Evolutionary conservation across 2,113 vertebrate genomes (phyloP).

Genomic region (Bagarius yarrelli): DNA sequence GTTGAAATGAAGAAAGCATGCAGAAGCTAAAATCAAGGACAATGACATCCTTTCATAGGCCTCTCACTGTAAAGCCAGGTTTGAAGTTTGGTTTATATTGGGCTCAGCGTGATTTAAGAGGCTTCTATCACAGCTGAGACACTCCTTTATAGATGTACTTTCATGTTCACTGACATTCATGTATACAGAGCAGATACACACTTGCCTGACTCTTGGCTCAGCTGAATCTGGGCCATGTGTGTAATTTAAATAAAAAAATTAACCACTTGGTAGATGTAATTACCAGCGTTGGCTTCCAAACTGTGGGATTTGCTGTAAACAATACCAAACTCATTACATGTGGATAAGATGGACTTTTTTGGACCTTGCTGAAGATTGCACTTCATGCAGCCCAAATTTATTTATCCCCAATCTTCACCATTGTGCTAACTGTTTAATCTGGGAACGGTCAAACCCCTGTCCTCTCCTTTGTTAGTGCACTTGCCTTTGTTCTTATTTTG

Average conservation of each 20-base stretch:
- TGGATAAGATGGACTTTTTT: neutral
- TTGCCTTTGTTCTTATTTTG: constrained; percentile 27
- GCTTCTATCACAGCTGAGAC: neutral
- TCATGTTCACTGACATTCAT: constrained; percentile 33
- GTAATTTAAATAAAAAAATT: constrained; percentile 22
- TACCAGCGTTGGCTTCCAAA: neutral
- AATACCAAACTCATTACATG: constrained; percentile 1
- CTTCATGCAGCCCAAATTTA: neutral
- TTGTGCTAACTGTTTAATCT: constrained; percentile 45
- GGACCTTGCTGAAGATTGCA: neutral
- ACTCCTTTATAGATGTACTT: constrained; percentile 25
- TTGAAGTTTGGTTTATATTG: constrained; percentile 38
- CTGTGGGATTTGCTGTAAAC: neutral
- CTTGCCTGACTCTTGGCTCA: constrained; percentile 11
- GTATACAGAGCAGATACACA: constrained; percentile 49
- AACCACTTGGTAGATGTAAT: constrained; percentile 21
- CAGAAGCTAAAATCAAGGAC: constrained; percentile 13
- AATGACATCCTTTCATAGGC: constrained; percentile 31
- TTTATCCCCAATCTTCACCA: constrained; percentile 34
- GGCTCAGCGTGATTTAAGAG: constrained; percentile 34
- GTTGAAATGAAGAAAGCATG: constrained; percentile 20
- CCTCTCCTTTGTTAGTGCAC: constrained; percentile 8
- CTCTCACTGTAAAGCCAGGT: constrained; percentile 22
- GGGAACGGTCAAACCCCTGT: constrained; percentile 41
- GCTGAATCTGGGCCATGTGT: neutral